Evolutionary conservation across 2,113 vertebrate species (phyloP).

Genomic region (Sceloporus undulatus): DNA sequence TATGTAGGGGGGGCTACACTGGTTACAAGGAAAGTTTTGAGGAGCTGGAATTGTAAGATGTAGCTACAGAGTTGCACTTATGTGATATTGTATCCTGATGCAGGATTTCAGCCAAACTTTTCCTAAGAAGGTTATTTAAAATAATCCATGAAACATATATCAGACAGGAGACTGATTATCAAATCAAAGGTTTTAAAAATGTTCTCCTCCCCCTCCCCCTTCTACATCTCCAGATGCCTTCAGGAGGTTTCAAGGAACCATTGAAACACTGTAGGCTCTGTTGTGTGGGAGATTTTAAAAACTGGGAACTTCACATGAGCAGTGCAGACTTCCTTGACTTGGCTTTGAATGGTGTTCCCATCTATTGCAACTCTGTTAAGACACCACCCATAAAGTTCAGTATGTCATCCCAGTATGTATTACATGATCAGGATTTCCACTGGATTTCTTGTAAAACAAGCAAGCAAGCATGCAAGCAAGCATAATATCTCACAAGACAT

Average conservation of each 20-base stretch:
- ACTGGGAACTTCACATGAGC: background rate
- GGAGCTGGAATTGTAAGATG: no score
- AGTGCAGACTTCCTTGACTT: background rate
- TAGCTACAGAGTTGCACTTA: no score
- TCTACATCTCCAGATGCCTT: no score
- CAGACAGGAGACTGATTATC: no score
- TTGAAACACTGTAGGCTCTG: background rate
- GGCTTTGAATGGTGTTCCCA: no score
- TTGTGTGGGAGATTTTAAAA: background rate
- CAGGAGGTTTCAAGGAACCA: background rate
- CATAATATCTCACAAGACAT: background rate
- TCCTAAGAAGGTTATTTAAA: no score
- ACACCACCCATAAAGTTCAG: background rate
- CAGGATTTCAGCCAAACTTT: no score
- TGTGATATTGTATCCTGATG: no score
- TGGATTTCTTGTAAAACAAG: background rate
- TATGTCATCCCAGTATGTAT: background rate
- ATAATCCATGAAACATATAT: no score
- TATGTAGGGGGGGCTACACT: no score
- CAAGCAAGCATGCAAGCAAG: background rate
- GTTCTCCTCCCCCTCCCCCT: background rate
- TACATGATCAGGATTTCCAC: background rate
- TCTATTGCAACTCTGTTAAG: background rate
- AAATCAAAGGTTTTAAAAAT: background rate
- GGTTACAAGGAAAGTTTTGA: no score